These are phyloP conservation scores for Chionis minor DNA, from an alignment of 2,113 vertebrate genomes.

Conservation along the genomic window DNA sequence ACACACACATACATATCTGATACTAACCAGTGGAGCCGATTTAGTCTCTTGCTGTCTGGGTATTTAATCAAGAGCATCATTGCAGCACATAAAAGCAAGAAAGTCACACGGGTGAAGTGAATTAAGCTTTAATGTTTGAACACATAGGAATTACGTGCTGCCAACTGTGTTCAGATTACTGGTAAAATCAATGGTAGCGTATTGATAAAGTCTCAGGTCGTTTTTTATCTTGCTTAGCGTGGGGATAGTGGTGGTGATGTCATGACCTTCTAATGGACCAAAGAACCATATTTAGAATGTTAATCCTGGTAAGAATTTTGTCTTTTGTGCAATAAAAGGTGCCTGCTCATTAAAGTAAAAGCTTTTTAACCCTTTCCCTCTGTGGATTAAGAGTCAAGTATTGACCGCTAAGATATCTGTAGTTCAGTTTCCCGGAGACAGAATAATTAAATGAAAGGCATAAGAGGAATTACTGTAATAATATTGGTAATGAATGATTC, in stretches of 20 bases:
- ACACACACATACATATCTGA: not conserved
- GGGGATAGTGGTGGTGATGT: constrained; percentile 18
- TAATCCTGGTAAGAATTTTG: constrained; percentile 20
- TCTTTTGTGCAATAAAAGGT: not conserved
- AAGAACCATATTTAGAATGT: constrained; percentile 56
- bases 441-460: constrained; percentile 35
- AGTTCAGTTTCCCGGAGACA: not conserved
- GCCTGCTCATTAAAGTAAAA: constrained; percentile 27
- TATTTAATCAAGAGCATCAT: constrained; percentile 52
- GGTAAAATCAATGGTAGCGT: constrained; percentile 29
- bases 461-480: constrained; percentile 32
- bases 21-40: not conserved
- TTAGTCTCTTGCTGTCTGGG: constrained; percentile 25
- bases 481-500: constrained; percentile 12
- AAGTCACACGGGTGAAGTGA: constrained; percentile 52
- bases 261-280: constrained; percentile 53
- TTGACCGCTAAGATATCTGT: not conserved
- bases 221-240: constrained; percentile 2
- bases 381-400: constrained; percentile 12
- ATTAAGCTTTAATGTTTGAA: constrained; percentile 48
- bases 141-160: not conserved
- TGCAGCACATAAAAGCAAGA: constrained; percentile 30
- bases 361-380: constrained; percentile 22
- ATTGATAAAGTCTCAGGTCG: not conserved
- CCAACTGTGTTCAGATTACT: constrained; percentile 4